phyloP scores from a whole-genome alignment of 2,888 invertebrate genomes.

The Cotesia congregata region DNA sequence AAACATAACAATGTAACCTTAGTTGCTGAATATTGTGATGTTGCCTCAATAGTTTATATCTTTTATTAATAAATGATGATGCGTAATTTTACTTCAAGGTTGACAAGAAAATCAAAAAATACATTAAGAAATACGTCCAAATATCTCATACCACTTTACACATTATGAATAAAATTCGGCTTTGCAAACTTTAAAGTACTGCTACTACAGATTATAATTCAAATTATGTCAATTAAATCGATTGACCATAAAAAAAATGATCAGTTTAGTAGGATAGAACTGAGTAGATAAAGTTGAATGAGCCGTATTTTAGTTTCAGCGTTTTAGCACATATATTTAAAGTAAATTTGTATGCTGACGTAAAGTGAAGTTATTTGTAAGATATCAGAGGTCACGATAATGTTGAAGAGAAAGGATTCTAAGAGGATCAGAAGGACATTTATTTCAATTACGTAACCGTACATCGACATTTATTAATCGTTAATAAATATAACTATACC shows the following conservation, averaged over 20 bases:
- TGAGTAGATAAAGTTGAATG: not conserved
- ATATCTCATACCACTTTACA: not conserved
- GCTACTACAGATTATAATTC: not conserved
- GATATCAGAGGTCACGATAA: constrained; percentile 19
- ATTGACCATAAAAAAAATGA: not conserved
- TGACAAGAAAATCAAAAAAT: not conserved
- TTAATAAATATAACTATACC: not conserved
- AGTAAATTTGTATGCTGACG: constrained; percentile 15
- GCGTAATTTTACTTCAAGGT: not conserved
- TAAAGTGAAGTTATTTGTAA: constrained; percentile 10
- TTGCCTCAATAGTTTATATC: not conserved
- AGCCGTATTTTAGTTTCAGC: not conserved
- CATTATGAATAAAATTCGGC: not conserved
- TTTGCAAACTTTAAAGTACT: no score
- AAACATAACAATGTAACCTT: not conserved
- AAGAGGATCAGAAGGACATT: constrained; percentile 5
- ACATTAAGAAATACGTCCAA: not conserved
- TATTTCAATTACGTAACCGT: not conserved
- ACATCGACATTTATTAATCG: not conserved
- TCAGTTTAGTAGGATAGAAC: not conserved
- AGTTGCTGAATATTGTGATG: not conserved
- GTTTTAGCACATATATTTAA: not conserved
- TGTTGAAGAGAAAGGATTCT: constrained; percentile 15
- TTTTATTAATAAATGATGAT: not conserved
- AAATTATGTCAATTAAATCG: not conserved